Base-by-base conservation (phyloP, 2,113 vertebrate species). In the Poicephalus gulielmi region DNA sequence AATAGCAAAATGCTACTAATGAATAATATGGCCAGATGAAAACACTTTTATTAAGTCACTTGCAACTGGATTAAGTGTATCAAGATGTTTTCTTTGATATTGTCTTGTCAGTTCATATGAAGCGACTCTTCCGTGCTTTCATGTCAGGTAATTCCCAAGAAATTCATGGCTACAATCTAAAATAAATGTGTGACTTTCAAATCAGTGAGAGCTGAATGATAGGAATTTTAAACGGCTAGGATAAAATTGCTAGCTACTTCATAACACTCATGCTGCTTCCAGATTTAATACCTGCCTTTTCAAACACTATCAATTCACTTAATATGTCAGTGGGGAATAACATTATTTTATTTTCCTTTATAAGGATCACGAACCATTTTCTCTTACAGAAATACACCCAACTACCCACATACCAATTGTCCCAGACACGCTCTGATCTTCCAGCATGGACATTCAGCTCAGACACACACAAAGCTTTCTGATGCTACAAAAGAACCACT, bases 101-200 rank as follows among this genome's bases (percentile, higher is more conserved):
- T 37, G 52, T 78, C 90, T 96, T 96, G 73, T 94, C 93, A 83
- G 83, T 96, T 97, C 76, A 17, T 73, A 96, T 90, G 79, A 92
- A 97, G 91, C 92, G 88, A 59, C 92, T 95, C 88, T 95, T 94
- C 66, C 82, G 67, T 55, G 88, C 92, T 94, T 95, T 96, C 96
- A 94, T 67, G 92, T 94, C 93, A 97, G 93, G 90, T 97, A 95
- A 97, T 96, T 97, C 96, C 96, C 92, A 94, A 67, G 87, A 89
- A 96, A 94, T 94, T 81, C 85, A 88, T 22, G 89, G 95, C 90
- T 92, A 87, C 88, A 69, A 71, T 89, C 70, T 94, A 83, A 94
- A 94, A 96, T 88, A 95, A 97, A 96, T 44, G 84, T 83, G 75
- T 85, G 82, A 90, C 94, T 97, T 96, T 91, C 66, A 52, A 93